Evolutionary conservation across 2,888 invertebrate genomes (phyloP).

Genomic region (Melikaiella ostensackeni): DNA sequence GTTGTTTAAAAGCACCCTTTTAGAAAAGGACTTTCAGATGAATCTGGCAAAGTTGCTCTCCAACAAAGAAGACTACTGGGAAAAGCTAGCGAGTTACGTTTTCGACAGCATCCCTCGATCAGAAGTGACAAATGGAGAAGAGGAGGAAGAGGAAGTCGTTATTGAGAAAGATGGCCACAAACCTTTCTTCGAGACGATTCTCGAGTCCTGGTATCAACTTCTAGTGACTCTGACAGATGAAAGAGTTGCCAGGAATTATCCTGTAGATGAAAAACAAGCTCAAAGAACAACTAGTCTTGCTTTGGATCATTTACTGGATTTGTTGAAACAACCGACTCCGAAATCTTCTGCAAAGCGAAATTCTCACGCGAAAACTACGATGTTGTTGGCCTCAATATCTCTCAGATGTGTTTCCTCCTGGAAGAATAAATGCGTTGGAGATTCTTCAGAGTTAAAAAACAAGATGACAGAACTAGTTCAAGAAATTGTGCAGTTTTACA

Average conservation of each 20-base stretch:
- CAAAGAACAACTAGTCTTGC: conserved; percentile 66
- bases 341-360: conserved; percentile 49
- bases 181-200: conserved; percentile 70
- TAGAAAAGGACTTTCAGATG: conserved; percentile 69
- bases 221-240: conserved; percentile 73
- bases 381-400: conserved; percentile 70
- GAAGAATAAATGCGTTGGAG: conserved; percentile 67
- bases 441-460: conserved; percentile 60
- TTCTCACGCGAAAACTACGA: conserved; percentile 64
- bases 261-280: conserved; percentile 62
- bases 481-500: conserved; percentile 69
- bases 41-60: conserved; percentile 72
- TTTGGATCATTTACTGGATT: conserved; percentile 65
- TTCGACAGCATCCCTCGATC: conserved; percentile 53
- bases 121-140: conserved; percentile 8
- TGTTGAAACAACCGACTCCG: conserved; percentile 62
- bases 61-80: conserved; percentile 66
- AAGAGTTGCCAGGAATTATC: conserved; percentile 64
- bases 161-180: conserved; percentile 54
- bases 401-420: conserved; percentile 71
- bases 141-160: conserved; percentile 18
- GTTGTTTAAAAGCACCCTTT: conserved; percentile 69
- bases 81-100: conserved; percentile 66
- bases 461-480: conserved; percentile 68
- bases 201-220: conserved; percentile 75